These are phyloP conservation scores for Cyrtonyx montezumae DNA, from an alignment of 2,113 vertebrate genomes.

Conservation along the genomic window DNA sequence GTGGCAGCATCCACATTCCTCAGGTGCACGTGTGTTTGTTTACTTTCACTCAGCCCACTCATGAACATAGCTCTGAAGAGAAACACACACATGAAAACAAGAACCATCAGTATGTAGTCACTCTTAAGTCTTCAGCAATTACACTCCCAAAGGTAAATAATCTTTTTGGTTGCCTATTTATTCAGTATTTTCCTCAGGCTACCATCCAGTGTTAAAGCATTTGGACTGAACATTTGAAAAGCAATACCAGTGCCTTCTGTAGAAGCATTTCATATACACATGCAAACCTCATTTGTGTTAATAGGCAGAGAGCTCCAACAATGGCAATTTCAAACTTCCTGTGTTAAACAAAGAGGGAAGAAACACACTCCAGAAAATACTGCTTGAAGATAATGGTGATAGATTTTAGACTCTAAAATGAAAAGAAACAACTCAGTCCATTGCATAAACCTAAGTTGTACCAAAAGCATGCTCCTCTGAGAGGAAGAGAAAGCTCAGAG, in stretches of 20 bases:
- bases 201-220: neutral
- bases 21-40: constrained; percentile 95
- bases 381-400: neutral
- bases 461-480: neutral
- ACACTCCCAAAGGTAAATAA: neutral
- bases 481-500: neutral
- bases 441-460: neutral
- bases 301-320: neutral
- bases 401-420: neutral
- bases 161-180: neutral
- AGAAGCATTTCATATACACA: neutral
- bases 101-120: neutral
- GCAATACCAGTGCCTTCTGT: neutral
- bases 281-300: neutral
- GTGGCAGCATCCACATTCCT: constrained; percentile 94
- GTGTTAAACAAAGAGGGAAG: neutral
- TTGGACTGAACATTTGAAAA: neutral
- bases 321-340: neutral
- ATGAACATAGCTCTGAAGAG: constrained; percentile 95
- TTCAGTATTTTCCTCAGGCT: neutral
- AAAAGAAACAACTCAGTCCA: neutral
- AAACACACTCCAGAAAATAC: neutral
- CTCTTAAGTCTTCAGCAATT: neutral
- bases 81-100: neutral
- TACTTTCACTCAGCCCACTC: constrained; percentile 97